Evolutionary conservation across 2,888 invertebrate species (phyloP).

Genomic region (Lordiphosa andalusiaca): DNA sequence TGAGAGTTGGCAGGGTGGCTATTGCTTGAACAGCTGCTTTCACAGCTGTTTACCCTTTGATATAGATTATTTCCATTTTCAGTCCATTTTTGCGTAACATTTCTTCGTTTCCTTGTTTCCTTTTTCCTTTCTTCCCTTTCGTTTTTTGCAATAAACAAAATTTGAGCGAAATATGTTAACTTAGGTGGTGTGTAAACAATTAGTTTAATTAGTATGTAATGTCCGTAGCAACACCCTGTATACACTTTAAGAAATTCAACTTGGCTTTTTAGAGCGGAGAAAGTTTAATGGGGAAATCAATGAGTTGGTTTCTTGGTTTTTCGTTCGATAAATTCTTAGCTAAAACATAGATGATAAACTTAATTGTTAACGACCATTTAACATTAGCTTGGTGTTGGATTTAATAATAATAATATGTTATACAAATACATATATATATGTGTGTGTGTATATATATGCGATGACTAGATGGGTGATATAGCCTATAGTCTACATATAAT

Average conservation of each 20-base stretch:
- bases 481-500: slow-evolving; percentile 31
- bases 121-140: slow-evolving; percentile 22
- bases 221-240: slow-evolving; percentile 68
- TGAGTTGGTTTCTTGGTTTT: background rate
- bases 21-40: slow-evolving; percentile 3
- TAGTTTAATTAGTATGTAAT: slow-evolving; percentile 40
- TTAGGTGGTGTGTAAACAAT: slow-evolving; percentile 49
- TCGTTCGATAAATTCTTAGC: slow-evolving; percentile 49
- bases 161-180: slow-evolving; percentile 70
- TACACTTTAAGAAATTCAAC: slow-evolving; percentile 47
- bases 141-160: slow-evolving; percentile 48
- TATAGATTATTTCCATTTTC: slow-evolving; percentile 67
- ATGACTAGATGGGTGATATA: slow-evolving; percentile 64
- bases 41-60: slow-evolving; percentile 49
- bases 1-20: slow-evolving; percentile 44
- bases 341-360: slow-evolving; percentile 68
- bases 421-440: slow-evolving; percentile 61
- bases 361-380: slow-evolving; percentile 68
- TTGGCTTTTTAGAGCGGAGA: slow-evolving; percentile 38
- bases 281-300: slow-evolving; percentile 32
- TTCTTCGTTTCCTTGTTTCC: slow-evolving; percentile 26
- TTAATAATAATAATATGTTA: slow-evolving; percentile 46
- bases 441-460: slow-evolving; percentile 40
- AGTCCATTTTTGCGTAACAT: slow-evolving; percentile 58
- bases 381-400: slow-evolving; percentile 62